Evolutionary conservation across 2,888 invertebrate species (phyloP).

Genomic region (Hyppa rectilinea): DNA sequence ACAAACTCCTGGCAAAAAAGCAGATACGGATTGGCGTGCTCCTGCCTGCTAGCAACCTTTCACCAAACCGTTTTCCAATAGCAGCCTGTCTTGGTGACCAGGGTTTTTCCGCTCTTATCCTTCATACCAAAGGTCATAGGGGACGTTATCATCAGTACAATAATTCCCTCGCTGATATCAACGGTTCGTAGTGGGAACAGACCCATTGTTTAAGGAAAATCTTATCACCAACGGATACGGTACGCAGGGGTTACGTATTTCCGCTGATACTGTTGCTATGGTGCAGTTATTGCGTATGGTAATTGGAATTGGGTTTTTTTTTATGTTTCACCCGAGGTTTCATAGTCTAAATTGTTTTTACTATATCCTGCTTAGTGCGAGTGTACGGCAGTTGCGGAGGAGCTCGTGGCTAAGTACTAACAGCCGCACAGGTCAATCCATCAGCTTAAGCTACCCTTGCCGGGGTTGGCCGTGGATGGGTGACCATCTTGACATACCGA

Average conservation of each 20-base stretch:
- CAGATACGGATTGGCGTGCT: too few relatives aligned
- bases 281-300: conserved; percentile 19
- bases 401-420: too few relatives aligned
- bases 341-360: background rate
- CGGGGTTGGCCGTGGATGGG: too few relatives aligned
- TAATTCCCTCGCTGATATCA: conserved; percentile 13
- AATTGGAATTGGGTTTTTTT: conserved; percentile 15
- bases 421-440: too few relatives aligned
- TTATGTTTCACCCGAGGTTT: background rate
- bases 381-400: too few relatives aligned
- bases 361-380: conserved; percentile 8
- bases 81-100: background rate
- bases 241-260: conserved; percentile 16
- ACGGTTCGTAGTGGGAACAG: background rate
- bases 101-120: background rate
- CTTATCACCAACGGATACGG: conserved; percentile 13
- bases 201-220: conserved; percentile 25
- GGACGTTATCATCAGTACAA: conserved; percentile 5
- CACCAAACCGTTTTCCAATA: background rate
- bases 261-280: conserved; percentile 7
- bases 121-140: background rate
- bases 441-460: too few relatives aligned
- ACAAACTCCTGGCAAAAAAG: background rate
- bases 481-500: too few relatives aligned
- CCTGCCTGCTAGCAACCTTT: background rate